A percentile compares a stretch with the other conserved stretches of the same genome.
Conservation (phyloP, 2,888 invertebrate genomes). For the Pyrocoelia pectoralis region DNA sequence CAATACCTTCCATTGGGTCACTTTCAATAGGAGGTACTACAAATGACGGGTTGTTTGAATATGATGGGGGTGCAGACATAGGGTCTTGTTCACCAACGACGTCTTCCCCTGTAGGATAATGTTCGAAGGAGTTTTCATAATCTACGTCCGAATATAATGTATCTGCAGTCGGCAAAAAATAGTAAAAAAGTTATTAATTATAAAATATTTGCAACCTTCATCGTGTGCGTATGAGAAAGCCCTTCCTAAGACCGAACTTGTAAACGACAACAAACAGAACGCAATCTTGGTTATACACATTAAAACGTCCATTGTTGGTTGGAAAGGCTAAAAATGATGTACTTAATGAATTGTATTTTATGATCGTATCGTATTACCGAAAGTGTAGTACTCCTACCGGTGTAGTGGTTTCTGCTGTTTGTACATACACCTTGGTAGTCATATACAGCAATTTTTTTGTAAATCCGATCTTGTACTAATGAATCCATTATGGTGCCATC, state of each 20-base stretch:
- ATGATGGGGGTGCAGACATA: conserved; percentile 55
- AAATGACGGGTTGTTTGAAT: conserved; percentile 59
- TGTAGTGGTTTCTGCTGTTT: conserved; percentile 71
- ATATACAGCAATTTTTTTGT: conserved; percentile 85
- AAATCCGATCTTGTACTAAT: conserved; percentile 88
- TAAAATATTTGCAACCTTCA: conserved; percentile 53
- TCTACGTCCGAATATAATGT: conserved; percentile 40
- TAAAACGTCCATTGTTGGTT: conserved; percentile 65
- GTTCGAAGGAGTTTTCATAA: conserved; percentile 43
- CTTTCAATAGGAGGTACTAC: conserved; percentile 57
- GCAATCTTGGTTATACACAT: conserved; percentile 64
- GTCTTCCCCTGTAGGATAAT: conserved; percentile 31
- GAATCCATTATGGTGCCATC: conserved; percentile 96
- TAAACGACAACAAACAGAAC: conserved; percentile 63
- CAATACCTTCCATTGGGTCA: conserved; percentile 57
- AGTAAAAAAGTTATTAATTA: neutral
- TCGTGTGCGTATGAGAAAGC: conserved; percentile 62
- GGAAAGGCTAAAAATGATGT: conserved; percentile 61
- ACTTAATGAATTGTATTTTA: neutral
- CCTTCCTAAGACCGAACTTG: conserved; percentile 57
- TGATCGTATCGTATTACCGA: conserved; percentile 50
- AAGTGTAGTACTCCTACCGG: conserved; percentile 61
- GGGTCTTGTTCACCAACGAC: conserved; percentile 50
- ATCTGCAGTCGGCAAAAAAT: conserved; percentile 16
- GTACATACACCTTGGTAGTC: conserved; percentile 91